Percentiles rank a stretch among this genome's conserved stretches.
Evolutionary conservation across 2,797 vertebrate species (phyloP).

Genomic region (Toxotes lorentzi): DNA sequence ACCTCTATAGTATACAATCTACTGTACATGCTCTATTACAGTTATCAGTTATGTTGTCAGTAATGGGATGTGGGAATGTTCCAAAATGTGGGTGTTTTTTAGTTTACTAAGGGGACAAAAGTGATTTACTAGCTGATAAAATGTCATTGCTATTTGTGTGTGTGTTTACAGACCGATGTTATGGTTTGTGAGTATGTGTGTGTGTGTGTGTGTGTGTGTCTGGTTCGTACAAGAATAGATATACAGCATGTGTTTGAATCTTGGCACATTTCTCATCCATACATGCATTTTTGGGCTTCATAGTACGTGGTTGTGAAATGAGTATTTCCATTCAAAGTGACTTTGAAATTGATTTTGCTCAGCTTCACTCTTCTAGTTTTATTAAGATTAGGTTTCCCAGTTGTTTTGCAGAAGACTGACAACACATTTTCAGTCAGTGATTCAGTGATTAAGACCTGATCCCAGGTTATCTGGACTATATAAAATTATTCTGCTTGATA

Average conservation of each 20-base stretch:
- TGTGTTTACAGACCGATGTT: constrained; percentile 28
- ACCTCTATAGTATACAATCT: constrained; percentile 13
- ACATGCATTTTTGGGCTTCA: constrained; percentile 44
- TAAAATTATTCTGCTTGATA: constrained; percentile 58
- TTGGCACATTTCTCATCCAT: constrained; percentile 37
- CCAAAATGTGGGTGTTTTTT: constrained; percentile 38
- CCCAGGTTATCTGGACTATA: constrained; percentile 60
- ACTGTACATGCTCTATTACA: constrained; percentile 21
- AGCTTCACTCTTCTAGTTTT: constrained; percentile 48
- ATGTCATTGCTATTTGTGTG: constrained; percentile 46
- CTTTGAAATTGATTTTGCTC: constrained; percentile 61
- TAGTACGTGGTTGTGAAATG: constrained; percentile 50
- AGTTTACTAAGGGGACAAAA: constrained; percentile 49
- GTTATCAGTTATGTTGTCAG: constrained; percentile 41
- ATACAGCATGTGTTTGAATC: constrained; percentile 31
- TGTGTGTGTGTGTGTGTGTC: neutral
- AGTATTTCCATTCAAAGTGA: constrained; percentile 64
- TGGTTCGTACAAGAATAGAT: constrained; percentile 22
- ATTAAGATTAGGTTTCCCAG: constrained; percentile 45
- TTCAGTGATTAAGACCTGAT: constrained; percentile 56
- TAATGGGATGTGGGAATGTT: constrained; percentile 49
- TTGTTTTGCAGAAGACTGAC: constrained; percentile 54
- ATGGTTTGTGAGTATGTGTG: neutral
- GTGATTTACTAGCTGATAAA: constrained; percentile 61
- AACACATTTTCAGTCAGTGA: constrained; percentile 48